Evolutionary conservation across 2,888 invertebrate species (phyloP).

Genomic region (Fissipunctia ypsillon): DNA sequence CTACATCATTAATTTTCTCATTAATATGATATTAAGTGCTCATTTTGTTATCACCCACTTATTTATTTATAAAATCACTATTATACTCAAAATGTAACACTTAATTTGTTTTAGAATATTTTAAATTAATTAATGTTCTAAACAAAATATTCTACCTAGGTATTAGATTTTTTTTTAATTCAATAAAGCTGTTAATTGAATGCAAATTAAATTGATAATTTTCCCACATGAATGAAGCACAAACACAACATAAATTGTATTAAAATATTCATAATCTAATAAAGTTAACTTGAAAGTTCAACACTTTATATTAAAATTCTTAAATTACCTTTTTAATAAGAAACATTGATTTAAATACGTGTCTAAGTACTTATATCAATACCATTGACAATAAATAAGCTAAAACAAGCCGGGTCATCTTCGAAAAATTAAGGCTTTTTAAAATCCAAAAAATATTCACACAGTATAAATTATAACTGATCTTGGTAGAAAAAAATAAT

Average conservation of each 20-base stretch:
- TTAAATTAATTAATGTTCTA: conserved; percentile 29
- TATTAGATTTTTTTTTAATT: not conserved
- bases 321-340: not conserved
- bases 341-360: not conserved
- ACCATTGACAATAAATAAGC: not conserved
- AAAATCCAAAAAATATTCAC: not conserved
- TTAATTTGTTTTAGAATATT: conserved; percentile 43
- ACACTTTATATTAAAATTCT: not conserved
- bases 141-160: conserved; percentile 8
- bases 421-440: not conserved
- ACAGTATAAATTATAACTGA: not conserved
- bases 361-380: not conserved
- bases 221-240: not conserved
- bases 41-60: conserved; percentile 62
- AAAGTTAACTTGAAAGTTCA: not conserved
- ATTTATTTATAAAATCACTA: conserved; percentile 58
- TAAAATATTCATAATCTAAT: no score
- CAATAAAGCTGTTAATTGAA: conserved; percentile 22
- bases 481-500: not conserved
- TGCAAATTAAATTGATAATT: conserved; percentile 10
- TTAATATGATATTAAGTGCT: conserved; percentile 67
- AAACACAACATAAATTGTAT: not conserved
- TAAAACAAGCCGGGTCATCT: not conserved
- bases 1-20: conserved; percentile 63
- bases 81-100: conserved; percentile 38